phyloP scores from a whole-genome alignment of 2,888 invertebrate species.

The Nomada flava region DNA sequence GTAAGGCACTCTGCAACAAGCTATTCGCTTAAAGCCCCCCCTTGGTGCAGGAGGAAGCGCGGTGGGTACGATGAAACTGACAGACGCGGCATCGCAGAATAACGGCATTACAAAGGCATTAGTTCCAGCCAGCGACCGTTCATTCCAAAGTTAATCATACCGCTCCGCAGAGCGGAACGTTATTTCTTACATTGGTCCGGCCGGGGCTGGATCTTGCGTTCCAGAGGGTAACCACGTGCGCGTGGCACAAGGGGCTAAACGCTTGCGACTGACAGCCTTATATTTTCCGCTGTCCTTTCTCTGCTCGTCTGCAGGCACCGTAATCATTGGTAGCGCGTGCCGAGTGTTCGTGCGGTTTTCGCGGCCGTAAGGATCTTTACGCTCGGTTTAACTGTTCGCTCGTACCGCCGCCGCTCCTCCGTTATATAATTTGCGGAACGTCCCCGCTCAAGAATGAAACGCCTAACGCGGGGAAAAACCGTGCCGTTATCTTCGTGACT shows the following conservation, averaged over 20 bases:
- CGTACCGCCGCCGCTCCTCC: slow-evolving; percentile 2
- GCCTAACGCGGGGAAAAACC: not conserved
- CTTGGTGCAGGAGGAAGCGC: no score
- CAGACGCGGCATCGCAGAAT: slow-evolving; percentile 5
- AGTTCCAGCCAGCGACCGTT: slow-evolving; percentile 12
- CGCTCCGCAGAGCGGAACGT: slow-evolving; percentile 51
- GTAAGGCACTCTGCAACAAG: not conserved
- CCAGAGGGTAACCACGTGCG: not conserved
- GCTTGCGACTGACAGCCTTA: slow-evolving; percentile 58
- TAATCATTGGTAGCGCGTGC: slow-evolving; percentile 56
- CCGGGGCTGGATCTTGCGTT: not conserved
- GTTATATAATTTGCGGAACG: slow-evolving; percentile 54
- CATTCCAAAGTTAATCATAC: slow-evolving; percentile 48
- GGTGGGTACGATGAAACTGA: slow-evolving; percentile 4
- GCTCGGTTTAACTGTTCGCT: slow-evolving; percentile 54
- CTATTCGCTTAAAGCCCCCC: not conserved
- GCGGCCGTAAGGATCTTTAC: slow-evolving; percentile 52
- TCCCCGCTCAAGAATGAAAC: not conserved
- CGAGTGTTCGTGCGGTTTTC: slow-evolving; percentile 62
- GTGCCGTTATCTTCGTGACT: not conserved
- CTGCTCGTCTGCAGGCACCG: slow-evolving; percentile 24
- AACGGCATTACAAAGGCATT: slow-evolving; percentile 23
- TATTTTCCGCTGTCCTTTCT: slow-evolving; percentile 55
- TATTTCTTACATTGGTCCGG: slow-evolving; percentile 38
- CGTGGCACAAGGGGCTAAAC: slow-evolving; percentile 5